Percentiles rank a stretch among this genome's conserved stretches.
Conservation (phyloP, 2,113 vertebrate species). For the Gymnobelideus leadbeateri region DNA sequence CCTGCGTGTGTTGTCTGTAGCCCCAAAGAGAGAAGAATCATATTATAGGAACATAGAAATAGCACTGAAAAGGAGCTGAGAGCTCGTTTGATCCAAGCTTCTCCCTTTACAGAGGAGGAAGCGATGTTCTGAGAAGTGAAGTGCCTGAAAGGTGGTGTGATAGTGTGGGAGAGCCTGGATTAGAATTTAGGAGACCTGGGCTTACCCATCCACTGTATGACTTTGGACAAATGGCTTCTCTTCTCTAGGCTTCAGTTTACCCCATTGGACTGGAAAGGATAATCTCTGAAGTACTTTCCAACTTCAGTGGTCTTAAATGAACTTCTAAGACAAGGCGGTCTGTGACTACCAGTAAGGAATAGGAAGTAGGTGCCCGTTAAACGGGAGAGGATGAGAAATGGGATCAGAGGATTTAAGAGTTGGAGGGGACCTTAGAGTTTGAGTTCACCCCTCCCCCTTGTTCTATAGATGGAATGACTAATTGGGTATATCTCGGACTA, state of each 20-base stretch:
- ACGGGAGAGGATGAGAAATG: not conserved
- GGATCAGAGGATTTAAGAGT: not conserved
- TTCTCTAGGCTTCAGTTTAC: not conserved
- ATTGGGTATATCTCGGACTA: not conserved
- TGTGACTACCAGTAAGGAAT: not conserved
- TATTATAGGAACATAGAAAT: not conserved
- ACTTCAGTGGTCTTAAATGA: not conserved
- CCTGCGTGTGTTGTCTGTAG: slow-evolving; percentile 18
- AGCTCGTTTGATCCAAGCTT: not conserved
- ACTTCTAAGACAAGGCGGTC: not conserved
- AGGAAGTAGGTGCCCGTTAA: no score
- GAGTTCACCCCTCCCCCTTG: not conserved
- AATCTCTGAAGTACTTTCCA: not conserved
- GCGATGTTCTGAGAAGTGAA: not conserved
- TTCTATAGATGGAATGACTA: not conserved
- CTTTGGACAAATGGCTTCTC: not conserved
- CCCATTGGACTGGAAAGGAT: slow-evolving; percentile 3
- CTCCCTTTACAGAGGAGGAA: not conserved
- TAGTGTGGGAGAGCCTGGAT: fast-evolving
- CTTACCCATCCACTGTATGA: slow-evolving; percentile 1
- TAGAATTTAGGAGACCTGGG: not conserved
- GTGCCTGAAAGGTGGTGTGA: not conserved
- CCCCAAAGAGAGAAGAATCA: slow-evolving; percentile 5
- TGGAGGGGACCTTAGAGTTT: not conserved
- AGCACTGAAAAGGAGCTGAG: not conserved